phyloP scores from a whole-genome alignment of 2,113 vertebrate species.

The Nannospalax galili region DNA sequence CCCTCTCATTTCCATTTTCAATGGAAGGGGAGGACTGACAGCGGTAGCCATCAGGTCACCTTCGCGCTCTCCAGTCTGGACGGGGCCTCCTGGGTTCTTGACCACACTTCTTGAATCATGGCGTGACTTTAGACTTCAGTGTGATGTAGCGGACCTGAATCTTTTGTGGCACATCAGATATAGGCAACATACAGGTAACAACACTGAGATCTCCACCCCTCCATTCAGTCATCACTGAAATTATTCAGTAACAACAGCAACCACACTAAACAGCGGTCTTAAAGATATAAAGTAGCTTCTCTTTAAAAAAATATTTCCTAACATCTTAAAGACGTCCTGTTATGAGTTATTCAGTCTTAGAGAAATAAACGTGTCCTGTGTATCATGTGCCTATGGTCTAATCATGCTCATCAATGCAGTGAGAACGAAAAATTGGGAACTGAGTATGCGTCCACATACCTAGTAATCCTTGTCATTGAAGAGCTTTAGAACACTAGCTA shows the following conservation, averaged over 20 bases:
- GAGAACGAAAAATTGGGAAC: constrained; percentile 29
- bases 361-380: constrained; percentile 27
- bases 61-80: constrained; percentile 73
- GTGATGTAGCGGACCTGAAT: constrained; percentile 69
- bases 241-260: constrained; percentile 19
- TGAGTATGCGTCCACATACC: neutral
- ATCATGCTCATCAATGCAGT: neutral
- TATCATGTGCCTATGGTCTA: constrained; percentile 7
- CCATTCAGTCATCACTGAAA: constrained; percentile 57
- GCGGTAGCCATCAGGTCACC: constrained; percentile 71
- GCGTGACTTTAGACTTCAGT: constrained; percentile 75
- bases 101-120: constrained; percentile 73
- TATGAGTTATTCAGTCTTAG: constrained; percentile 24
- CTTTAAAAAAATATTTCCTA: constrained; percentile 40
- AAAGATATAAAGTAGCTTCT: constrained; percentile 47
- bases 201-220: constrained; percentile 62
- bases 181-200: constrained; percentile 72
- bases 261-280: constrained; percentile 15
- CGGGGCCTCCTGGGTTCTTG: constrained; percentile 70
- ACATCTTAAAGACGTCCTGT: constrained; percentile 27
- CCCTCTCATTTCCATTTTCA: constrained; percentile 66
- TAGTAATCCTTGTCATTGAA: neutral
- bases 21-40: constrained; percentile 72
- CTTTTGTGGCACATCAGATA: constrained; percentile 73
- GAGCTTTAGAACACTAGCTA: neutral